These are phyloP conservation scores for Agrochola circellaris DNA, from an alignment of 2,888 invertebrate genomes.

Conservation along the genomic window DNA sequence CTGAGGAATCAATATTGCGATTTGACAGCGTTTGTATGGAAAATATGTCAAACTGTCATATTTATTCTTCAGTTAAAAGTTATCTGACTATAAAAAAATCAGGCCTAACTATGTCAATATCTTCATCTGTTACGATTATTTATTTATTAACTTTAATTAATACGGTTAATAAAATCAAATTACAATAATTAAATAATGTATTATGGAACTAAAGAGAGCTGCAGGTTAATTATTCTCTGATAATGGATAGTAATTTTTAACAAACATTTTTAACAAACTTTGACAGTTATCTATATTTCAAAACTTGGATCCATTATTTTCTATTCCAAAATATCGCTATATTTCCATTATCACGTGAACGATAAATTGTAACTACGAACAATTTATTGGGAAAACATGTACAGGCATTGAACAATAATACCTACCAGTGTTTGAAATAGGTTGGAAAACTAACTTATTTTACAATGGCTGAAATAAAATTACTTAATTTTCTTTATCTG, in stretches of 20 bases:
- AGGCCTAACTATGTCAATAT: neutral
- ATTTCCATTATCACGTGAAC: slow-evolving; percentile 9
- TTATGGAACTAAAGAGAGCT: neutral
- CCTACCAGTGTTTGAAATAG: neutral
- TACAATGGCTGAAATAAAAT: slow-evolving; percentile 8
- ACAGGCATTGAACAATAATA: neutral
- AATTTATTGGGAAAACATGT: slow-evolving; percentile 4
- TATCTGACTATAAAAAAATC: no score
- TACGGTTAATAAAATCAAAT: neutral
- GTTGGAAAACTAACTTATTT: slow-evolving; percentile 6
- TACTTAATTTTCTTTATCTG: slow-evolving; percentile 15
- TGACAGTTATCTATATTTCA: neutral
- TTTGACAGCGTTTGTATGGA: no score
- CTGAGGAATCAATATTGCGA: no score
- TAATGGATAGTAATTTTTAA: no score
- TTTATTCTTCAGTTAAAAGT: no score
- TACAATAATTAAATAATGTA: neutral
- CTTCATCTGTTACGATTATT: neutral
- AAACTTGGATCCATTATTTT: no score
- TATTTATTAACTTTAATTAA: neutral
- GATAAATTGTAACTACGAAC: slow-evolving; percentile 14
- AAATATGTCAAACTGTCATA: no score
- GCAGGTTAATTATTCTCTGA: neutral
- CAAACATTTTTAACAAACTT: neutral
- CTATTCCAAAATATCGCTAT: neutral